Evolutionary conservation across 2,797 vertebrate genomes (phyloP).

Genomic region (Harpagifer antarcticus): DNA sequence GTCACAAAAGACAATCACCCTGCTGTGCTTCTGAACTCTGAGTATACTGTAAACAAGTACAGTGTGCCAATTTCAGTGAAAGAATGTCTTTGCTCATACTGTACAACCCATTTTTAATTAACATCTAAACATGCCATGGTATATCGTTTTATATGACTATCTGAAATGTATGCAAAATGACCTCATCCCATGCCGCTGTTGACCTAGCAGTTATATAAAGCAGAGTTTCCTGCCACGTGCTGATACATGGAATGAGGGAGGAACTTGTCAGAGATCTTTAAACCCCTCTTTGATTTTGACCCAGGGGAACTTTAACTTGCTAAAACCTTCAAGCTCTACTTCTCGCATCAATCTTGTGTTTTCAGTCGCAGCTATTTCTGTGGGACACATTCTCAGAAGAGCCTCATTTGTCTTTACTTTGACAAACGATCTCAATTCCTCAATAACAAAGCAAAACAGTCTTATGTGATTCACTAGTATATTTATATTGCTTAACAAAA

Average conservation of each 20-base stretch:
- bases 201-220: constrained; percentile 69
- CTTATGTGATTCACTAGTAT: background rate
- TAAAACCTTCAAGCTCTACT: constrained; percentile 73
- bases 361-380: constrained; percentile 50
- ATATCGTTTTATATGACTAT: constrained; percentile 24
- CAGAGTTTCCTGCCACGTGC: constrained; percentile 53
- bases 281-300: constrained; percentile 69
- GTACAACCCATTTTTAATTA: constrained; percentile 38
- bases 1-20: constrained; percentile 39
- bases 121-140: constrained; percentile 20
- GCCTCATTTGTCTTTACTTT: constrained; percentile 1
- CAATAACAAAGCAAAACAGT: background rate
- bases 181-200: constrained; percentile 47
- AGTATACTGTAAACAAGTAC: constrained; percentile 40
- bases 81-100: background rate
- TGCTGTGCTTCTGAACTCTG: constrained; percentile 26
- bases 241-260: constrained; percentile 58
- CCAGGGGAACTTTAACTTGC: constrained; percentile 68
- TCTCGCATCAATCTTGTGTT: constrained; percentile 71
- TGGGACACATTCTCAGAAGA: constrained; percentile 22
- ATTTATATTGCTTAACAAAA: background rate
- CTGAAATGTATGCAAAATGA: constrained; percentile 32
- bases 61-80: constrained; percentile 24
- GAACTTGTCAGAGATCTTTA: constrained; percentile 64
- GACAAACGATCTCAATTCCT: background rate